phyloP scores from a whole-genome alignment of 2,113 vertebrate genomes.

The Rhinoderma darwinii region DNA sequence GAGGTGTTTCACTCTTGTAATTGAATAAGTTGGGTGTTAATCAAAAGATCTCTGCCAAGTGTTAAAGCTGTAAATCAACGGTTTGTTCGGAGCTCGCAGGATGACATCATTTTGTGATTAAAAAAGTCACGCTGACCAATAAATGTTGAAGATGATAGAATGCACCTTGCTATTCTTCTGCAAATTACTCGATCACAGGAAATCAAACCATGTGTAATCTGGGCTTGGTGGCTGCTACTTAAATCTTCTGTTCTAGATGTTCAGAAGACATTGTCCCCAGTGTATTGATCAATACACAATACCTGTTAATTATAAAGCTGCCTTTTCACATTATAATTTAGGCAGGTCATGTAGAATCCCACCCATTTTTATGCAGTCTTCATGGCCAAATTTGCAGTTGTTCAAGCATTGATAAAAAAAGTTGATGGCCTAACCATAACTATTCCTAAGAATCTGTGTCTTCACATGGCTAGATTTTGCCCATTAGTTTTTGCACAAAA shows the following conservation, averaged over 20 bases:
- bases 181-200: neutral
- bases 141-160: neutral
- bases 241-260: neutral
- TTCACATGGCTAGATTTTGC: no score
- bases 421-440: no score
- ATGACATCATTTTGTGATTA: neutral
- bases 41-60: constrained; percentile 10
- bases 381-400: no score
- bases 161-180: neutral
- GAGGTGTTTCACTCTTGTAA: constrained; percentile 22
- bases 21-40: constrained; percentile 50
- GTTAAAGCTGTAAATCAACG: constrained; percentile 31
- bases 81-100: neutral
- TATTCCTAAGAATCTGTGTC: no score
- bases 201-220: neutral
- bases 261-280: neutral
- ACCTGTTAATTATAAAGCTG: neutral
- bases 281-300: neutral
- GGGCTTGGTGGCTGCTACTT: neutral
- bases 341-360: neutral
- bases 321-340: neutral
- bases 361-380: neutral
- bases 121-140: neutral
- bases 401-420: no score
- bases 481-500: no score